A percentile compares a stretch with the other conserved stretches of the same genome.
These are phyloP conservation scores for Manis pentadactyla DNA, from an alignment of 2,797 vertebrate genomes.

Conservation along the genomic window DNA sequence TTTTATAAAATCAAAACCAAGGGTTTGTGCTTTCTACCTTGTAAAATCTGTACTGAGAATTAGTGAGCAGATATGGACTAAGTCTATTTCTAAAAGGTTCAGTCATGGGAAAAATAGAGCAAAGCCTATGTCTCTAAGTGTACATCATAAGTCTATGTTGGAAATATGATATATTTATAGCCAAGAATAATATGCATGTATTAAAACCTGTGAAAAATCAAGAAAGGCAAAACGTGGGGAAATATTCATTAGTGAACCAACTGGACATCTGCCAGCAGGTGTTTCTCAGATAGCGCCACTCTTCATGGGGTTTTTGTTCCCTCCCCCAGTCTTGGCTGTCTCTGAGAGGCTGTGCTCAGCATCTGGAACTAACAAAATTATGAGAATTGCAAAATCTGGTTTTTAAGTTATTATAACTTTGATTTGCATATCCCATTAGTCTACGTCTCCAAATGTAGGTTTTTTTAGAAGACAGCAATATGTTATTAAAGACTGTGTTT, in stretches of 20 bases:
- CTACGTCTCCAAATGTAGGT: conserved; percentile 9
- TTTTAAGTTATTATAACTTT: conserved; percentile 52
- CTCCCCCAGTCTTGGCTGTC: neutral
- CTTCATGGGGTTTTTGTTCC: accelerated
- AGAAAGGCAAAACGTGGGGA: neutral
- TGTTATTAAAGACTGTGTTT: conserved; percentile 1
- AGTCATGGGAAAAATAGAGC: neutral
- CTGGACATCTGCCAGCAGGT: neutral
- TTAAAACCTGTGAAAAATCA: neutral
- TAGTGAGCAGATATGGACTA: neutral
- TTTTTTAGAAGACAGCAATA: conserved; percentile 11
- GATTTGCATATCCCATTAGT: conserved; percentile 36
- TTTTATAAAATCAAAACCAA: neutral
- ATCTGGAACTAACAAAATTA: conserved; percentile 32
- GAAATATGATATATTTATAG: neutral
- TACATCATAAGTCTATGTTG: neutral
- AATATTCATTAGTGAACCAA: neutral
- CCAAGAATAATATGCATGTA: neutral
- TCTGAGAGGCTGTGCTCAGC: neutral
- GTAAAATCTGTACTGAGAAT: neutral
- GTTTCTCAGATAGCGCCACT: neutral
- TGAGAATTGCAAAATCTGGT: conserved; percentile 49
- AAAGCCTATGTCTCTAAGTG: neutral
- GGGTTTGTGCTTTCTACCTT: neutral
- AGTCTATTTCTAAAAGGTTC: neutral